Percentiles rank a stretch among this genome's conserved stretches.
phyloP scores from a whole-genome alignment of 2,888 invertebrate species.

The Lypha dubia region DNA sequence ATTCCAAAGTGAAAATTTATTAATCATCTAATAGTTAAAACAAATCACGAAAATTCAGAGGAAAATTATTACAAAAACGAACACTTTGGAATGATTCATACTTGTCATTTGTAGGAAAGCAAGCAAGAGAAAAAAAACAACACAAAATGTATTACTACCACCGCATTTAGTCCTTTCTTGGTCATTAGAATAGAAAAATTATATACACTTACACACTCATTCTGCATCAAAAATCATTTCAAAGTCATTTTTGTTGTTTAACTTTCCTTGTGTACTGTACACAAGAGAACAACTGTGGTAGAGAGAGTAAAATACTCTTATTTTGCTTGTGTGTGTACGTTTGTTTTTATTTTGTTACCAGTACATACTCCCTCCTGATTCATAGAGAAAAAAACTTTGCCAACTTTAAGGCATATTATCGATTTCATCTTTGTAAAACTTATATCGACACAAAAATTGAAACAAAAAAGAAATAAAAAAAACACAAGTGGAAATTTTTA shows the following conservation, averaged over 20 bases:
- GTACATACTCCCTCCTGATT: constrained; percentile 17
- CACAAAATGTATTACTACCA: constrained; percentile 42
- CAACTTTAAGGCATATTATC: constrained; percentile 64
- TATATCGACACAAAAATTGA: constrained; percentile 9
- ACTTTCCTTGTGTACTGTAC: constrained; percentile 22
- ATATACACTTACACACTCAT: constrained; percentile 20
- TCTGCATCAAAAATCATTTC: constrained; percentile 60
- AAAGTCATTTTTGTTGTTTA: constrained; percentile 62
- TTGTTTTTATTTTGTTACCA: constrained; percentile 39
- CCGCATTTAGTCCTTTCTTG: constrained; percentile 41
- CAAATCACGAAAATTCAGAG: constrained; percentile 7
- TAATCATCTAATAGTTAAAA: constrained; percentile 57
- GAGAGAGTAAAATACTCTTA: constrained; percentile 4
- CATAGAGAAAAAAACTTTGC: constrained; percentile 45
- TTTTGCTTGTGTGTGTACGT: constrained; percentile 18
- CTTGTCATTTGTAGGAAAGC: constrained; percentile 49
- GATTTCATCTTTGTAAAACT: constrained; percentile 54
- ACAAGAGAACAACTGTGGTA: constrained; percentile 19
- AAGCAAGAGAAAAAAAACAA: constrained; percentile 10
- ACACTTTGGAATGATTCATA: constrained; percentile 67
- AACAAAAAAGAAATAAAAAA: constrained; percentile 1
- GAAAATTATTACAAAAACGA: constrained; percentile 29
- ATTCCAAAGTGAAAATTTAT: constrained; percentile 59
- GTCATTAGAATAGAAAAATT: constrained; percentile 7
- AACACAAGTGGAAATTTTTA: constrained; percentile 36